Conservation (phyloP, 2,113 vertebrate species). For the Cololabis saira region DNA sequence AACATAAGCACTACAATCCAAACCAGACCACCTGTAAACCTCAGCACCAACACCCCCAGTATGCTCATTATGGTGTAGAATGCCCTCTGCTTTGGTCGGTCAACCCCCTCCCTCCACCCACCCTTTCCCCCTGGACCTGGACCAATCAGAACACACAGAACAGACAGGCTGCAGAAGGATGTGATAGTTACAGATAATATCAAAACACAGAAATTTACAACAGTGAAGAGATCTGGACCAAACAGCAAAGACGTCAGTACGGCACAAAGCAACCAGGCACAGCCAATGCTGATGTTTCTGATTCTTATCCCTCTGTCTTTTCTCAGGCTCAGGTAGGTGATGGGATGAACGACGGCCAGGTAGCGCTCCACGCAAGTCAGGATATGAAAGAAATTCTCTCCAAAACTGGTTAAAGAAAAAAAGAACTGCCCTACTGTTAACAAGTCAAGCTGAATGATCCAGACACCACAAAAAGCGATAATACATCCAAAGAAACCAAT, state of each 20-base stretch:
- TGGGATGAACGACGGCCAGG: constrained; percentile 12
- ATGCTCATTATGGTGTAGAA: constrained; percentile 17
- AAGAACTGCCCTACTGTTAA: neutral
- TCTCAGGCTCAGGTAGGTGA: constrained; percentile 16
- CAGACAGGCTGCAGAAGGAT: constrained; percentile 5
- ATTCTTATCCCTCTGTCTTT: neutral
- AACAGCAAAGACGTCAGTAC: rapidly evolving
- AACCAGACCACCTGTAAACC: neutral
- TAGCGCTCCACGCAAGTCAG: constrained; percentile 15
- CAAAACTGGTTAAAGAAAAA: neutral
- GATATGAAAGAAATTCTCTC: constrained; percentile 18
- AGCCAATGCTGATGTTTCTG: constrained; percentile 5
- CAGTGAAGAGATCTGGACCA: too few relatives aligned
- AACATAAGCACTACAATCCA: neutral
- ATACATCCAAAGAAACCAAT: neutral
- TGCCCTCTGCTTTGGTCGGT: constrained; percentile 17
- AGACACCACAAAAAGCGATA: neutral
- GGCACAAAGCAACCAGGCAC: constrained; percentile 15
- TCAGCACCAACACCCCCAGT: neutral
- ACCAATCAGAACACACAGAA: constrained; percentile 1
- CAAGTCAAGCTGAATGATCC: rapidly evolving
- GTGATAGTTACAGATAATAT: neutral
- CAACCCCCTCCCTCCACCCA: neutral
- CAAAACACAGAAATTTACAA: neutral
- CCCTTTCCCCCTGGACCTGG: neutral